Evolutionary conservation across 2,797 vertebrate species (phyloP), one percentile per base, ranked within the genome.

Genomic region (Catostomus latipinnis): DNA sequence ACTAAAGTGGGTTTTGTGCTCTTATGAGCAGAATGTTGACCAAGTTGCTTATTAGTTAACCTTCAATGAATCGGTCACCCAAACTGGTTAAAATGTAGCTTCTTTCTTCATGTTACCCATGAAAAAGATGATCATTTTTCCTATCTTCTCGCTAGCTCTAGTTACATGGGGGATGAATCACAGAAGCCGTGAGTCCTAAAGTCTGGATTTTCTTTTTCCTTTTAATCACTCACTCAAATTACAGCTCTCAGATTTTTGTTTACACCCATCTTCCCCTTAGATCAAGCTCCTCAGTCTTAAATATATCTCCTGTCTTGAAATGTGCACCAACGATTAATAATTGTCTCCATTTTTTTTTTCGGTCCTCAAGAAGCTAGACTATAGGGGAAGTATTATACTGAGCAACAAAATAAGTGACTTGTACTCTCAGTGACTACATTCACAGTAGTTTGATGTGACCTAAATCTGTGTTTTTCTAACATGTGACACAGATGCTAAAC

Each of bases 241-340:
- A 52, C 63, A 54, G 65, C 14, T 76, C n/a, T 48, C 12, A 8
- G 52, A 4, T 73, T 62, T 22, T 34, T 34, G 34, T 34, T 82
- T 81, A 71, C 65, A 85, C 87, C 85, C 80, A n/a, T 13, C 81
- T 62, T 77, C 68, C 22, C 5, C 77, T 84, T 68, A 76, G 52
- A 71, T 57, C 76, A 75, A 77, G 49, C 57, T 52, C 48, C 81
- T 82, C 81, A 85, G 66, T 76, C 71, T 81, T 82, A 81, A 86
- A 84, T 84, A 87, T 87, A 87, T 34, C 34, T 34, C 34, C 34
- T 34, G 34, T 34, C 34, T 34, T 34, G 34, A 34, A 66, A 78
- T 79, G 72, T 71, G 34, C 74, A 61, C 60, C 58, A 73, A 65
- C 65, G 74, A 74, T 71, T 63, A 81, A 73, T 83, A 85, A 86